These are phyloP conservation scores for Lobophora halterata DNA, from an alignment of 2,888 invertebrate species.

Conservation along the genomic window DNA sequence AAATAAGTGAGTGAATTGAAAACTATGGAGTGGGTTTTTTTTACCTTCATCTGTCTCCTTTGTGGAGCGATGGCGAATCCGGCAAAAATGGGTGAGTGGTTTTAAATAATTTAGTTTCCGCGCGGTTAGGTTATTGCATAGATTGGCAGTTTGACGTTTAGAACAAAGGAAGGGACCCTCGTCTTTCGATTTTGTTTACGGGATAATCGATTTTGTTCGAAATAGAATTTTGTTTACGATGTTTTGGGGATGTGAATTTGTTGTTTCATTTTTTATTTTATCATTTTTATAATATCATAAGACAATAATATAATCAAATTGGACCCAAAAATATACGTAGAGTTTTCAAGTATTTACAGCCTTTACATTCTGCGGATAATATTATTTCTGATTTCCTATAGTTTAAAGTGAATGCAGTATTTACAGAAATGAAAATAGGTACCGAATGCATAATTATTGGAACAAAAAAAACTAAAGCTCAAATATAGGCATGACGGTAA, in stretches of 20 bases:
- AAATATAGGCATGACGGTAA: no score
- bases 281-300: no score
- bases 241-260: conserved; percentile 4
- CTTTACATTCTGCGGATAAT: no score
- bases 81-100: conserved; percentile 75
- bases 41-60: conserved; percentile 46
- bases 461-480: no score
- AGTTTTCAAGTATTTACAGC: no score
- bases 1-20: conserved; percentile 45
- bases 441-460: no score
- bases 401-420: no score
- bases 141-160: conserved; percentile 52
- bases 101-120: conserved; percentile 56
- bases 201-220: conserved; percentile 27
- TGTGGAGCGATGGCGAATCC: conserved; percentile 59
- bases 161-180: conserved; percentile 50
- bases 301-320: no score
- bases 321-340: no score
- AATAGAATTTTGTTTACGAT: conserved; percentile 11
- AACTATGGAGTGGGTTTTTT: conserved; percentile 58
- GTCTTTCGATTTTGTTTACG: conserved; percentile 32
- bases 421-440: no score
- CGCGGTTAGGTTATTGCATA: conserved; percentile 48
- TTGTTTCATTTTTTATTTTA: conserved; percentile 1
- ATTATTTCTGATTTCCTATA: no score